These are phyloP conservation scores for Gastrophysa polygoni DNA, from an alignment of 2,888 invertebrate species.

Conservation along the genomic window DNA sequence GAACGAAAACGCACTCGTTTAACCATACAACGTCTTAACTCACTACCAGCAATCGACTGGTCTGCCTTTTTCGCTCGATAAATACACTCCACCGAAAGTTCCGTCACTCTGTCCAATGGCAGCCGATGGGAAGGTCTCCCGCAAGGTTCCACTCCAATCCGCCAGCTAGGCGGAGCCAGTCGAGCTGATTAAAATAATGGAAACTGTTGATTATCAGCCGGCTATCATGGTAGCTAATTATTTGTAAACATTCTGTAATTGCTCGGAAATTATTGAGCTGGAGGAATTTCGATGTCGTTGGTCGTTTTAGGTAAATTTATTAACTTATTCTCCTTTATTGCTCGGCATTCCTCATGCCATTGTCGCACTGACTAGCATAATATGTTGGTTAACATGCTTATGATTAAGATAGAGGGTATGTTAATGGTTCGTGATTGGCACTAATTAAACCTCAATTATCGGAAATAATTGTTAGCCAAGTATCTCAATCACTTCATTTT, in stretches of 20 bases:
- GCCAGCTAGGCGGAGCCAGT: conserved; percentile 41
- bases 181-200: conserved; percentile 57
- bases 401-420: conserved; percentile 7
- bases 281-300: conserved; percentile 25
- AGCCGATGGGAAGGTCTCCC: conserved; percentile 34
- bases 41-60: conserved; percentile 55
- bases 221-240: conserved; percentile 59
- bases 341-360: not conserved
- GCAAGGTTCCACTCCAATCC: conserved; percentile 44
- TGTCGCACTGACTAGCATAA: not conserved
- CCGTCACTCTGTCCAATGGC: conserved; percentile 47
- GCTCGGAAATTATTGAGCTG: conserved; percentile 45
- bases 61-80: conserved; percentile 47
- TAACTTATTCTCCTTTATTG: conserved; percentile 8
- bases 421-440: conserved; percentile 3
- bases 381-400: conserved; percentile 7
- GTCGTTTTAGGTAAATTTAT: conserved; percentile 23
- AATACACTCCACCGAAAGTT: conserved; percentile 42
- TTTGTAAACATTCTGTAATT: conserved; percentile 53
- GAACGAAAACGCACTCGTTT: conserved; percentile 3
- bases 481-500: not conserved
- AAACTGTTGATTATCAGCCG: conserved; percentile 55
- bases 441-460: not conserved
- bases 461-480: not conserved
- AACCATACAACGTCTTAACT: conserved; percentile 45